A percentile compares a stretch with the other conserved stretches of the same genome.
phyloP scores from a whole-genome alignment of 2,888 invertebrate genomes.

The Dilophus febrilis region DNA sequence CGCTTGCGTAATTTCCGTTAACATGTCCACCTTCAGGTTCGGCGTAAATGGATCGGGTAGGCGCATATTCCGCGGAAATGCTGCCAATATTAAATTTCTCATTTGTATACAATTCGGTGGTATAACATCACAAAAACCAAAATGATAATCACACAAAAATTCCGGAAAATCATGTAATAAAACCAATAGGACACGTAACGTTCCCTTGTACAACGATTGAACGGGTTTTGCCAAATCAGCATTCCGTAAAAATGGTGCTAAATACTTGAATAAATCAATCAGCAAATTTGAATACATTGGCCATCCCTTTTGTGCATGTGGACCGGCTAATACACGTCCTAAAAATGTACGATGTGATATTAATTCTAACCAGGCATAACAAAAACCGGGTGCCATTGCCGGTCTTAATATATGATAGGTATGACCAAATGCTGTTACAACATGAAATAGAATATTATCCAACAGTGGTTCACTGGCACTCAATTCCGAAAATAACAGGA shows the following conservation, averaged over 20 bases:
- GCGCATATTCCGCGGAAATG: slow-evolving; percentile 95
- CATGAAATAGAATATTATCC: slow-evolving; percentile 74
- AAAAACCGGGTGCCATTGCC: slow-evolving; percentile 85
- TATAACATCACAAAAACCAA: slow-evolving; percentile 97
- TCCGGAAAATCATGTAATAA: slow-evolving; percentile 98
- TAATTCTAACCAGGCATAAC: slow-evolving; percentile 96
- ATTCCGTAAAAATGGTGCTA: slow-evolving; percentile 92
- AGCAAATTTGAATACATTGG: slow-evolving; percentile 92
- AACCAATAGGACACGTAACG: slow-evolving; percentile 82
- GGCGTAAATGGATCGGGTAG: slow-evolving; percentile 98
- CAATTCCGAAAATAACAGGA: slow-evolving; percentile 91
- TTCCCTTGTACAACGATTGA: slow-evolving; percentile 87
- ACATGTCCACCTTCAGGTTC: slow-evolving; percentile 80
- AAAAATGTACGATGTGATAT: slow-evolving; percentile 94
- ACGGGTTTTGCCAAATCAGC: slow-evolving; percentile 92
- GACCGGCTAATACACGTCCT: slow-evolving; percentile 77
- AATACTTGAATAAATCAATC: slow-evolving; percentile 88
- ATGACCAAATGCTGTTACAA: slow-evolving; percentile 90
- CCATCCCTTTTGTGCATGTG: slow-evolving; percentile 92
- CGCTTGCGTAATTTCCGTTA: slow-evolving; percentile 73
- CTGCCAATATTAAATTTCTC: slow-evolving; percentile 93
- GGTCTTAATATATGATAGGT: slow-evolving; percentile 87
- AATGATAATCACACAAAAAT: slow-evolving; percentile 97
- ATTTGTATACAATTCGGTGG: slow-evolving; percentile 99
- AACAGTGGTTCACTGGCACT: slow-evolving; percentile 85